These are phyloP conservation scores for Tapirus indicus DNA, from an alignment of 2,797 vertebrate genomes.

Conservation along the genomic window DNA sequence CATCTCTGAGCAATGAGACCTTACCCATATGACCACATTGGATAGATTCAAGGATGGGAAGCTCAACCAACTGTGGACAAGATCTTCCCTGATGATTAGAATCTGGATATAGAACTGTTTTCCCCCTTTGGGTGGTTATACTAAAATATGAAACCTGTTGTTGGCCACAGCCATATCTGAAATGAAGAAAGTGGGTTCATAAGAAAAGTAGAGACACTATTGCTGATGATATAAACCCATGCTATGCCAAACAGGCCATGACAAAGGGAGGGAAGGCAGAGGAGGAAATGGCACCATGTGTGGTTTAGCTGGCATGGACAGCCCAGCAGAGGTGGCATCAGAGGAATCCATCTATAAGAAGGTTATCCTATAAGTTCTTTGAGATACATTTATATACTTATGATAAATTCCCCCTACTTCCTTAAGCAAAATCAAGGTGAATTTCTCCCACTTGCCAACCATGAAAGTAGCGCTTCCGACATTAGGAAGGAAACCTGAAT, in stretches of 20 bases:
- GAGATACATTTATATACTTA: background rate
- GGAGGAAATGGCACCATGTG: rapidly evolving
- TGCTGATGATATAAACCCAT: background rate
- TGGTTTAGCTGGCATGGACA: background rate
- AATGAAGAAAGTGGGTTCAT: background rate
- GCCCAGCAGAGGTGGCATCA: rapidly evolving
- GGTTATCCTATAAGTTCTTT: background rate
- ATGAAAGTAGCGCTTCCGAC: background rate
- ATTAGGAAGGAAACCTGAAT: background rate
- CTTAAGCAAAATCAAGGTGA: background rate
- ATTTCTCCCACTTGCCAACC: background rate
- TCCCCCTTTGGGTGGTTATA: background rate
- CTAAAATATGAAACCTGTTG: background rate
- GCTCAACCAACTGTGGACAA: background rate
- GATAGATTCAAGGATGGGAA: background rate
- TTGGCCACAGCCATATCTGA: background rate
- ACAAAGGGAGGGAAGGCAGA: background rate
- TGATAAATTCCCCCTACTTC: background rate
- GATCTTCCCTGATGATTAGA: background rate
- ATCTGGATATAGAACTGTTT: background rate
- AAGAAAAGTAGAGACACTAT: background rate
- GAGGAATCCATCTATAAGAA: background rate
- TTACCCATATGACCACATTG: background rate
- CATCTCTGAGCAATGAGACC: background rate
- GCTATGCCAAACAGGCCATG: background rate